These are phyloP conservation scores for Octomys mimax DNA, from an alignment of 2,797 vertebrate species.

Conservation along the genomic window DNA sequence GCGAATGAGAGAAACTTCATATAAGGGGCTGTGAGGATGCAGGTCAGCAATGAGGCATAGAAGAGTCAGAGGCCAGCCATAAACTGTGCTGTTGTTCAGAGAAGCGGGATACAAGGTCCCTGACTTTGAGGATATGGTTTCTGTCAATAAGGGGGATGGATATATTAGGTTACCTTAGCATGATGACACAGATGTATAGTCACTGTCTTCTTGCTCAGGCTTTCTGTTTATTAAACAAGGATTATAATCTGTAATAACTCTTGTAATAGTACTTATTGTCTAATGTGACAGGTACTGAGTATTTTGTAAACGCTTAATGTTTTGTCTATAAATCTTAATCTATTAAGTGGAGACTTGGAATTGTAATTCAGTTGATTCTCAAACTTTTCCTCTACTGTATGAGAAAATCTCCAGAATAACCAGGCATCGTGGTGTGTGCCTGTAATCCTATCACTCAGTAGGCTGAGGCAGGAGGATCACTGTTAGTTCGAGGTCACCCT, in stretches of 20 bases:
- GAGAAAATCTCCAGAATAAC: neutral
- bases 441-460: neutral
- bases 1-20: neutral
- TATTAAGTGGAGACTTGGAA: neutral
- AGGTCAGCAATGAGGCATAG: conserved; percentile 1
- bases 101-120: neutral
- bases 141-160: neutral
- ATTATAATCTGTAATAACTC: neutral
- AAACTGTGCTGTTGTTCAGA: neutral
- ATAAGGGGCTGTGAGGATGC: neutral
- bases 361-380: neutral
- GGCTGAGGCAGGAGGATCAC: neutral
- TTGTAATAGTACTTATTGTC: neutral
- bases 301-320: conserved; percentile 24
- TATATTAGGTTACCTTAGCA: neutral
- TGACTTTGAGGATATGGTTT: conserved; percentile 41
- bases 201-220: neutral
- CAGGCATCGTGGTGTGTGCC: neutral
- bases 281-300: neutral
- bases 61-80: neutral
- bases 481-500: neutral
- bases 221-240: neutral
- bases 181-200: neutral
- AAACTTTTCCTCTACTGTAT: neutral
- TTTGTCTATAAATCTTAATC: neutral